Conservation (phyloP, 2,797 vertebrate species). For the Tokudaia tokunoshimensis region DNA sequence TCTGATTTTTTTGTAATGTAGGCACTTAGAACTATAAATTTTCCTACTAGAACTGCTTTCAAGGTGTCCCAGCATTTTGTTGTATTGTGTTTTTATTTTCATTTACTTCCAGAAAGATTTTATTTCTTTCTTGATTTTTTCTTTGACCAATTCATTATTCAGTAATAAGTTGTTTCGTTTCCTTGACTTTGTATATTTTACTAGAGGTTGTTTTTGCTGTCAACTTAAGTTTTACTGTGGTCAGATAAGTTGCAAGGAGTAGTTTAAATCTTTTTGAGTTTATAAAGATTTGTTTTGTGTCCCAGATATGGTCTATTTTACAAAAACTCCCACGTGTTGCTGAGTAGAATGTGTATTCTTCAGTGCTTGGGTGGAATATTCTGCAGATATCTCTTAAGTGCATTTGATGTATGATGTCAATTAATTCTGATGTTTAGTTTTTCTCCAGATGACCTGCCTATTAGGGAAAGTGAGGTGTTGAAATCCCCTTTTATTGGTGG, state of each 20-base stretch:
- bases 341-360: not conserved
- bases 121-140: too few relatives aligned
- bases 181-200: not conserved
- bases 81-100: too few relatives aligned
- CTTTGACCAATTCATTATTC: too few relatives aligned
- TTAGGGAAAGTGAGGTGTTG: not conserved
- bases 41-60: too few relatives aligned
- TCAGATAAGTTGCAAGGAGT: not conserved
- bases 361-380: not conserved
- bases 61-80: too few relatives aligned
- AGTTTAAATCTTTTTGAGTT: not conserved
- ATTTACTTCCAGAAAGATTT: too few relatives aligned
- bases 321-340: not conserved
- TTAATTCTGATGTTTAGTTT: not conserved
- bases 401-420: not conserved
- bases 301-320: not conserved
- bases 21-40: not conserved
- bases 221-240: not conserved
- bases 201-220: not conserved
- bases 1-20: not conserved
- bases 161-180: not conserved
- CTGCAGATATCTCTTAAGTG: not conserved
- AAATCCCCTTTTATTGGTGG: not conserved
- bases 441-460: not conserved
- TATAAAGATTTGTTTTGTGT: not conserved